Base-by-base conservation (phyloP, 2,888 invertebrate genomes). In the Drosophila planitibia region DNA sequence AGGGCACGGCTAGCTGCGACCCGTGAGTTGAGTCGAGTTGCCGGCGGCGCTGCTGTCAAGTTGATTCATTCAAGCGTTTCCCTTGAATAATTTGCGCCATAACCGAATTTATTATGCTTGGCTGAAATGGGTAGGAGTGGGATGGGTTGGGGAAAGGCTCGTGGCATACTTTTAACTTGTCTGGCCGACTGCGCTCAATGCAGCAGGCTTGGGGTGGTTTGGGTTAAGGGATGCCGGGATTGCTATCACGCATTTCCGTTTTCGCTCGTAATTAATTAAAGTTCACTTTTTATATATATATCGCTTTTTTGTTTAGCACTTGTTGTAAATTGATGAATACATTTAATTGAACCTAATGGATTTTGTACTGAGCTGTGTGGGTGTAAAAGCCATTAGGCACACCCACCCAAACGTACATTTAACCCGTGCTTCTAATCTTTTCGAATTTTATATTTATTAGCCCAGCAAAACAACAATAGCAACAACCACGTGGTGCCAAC, bases 271-370 rank as follows among this genome's bases (percentile, higher is more conserved):
- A 83, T 81, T 72, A 82, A 85, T 82, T 79, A 67, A 72, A 81
- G 73, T 85, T 83, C 66, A 55, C 9, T 74, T 72, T 79, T 75
- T 81, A 66, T 74, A 58, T 52, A 32, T 47, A 16, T 39, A 28
- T 57, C 39, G 67, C 61, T 66, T 57, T 73, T 68, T 70, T 76
- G 62, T 65, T 82, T 85, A 74, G 82, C 70, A 44, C 79, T 82
- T 76, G 69, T 76, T 75, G 90, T 87, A 81, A 86, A 86, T 86
- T 89, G 89, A 80, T 86, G 76, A 90, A 89, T 82, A 83, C 72
- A 81, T 86, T 86, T 81, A 90, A 87, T 87, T 82, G 87, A 80
- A 79, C 82, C 69, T 90, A 87, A 90, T 87, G 90, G 84, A 80
- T 89, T 85, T 77, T 59, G 72, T 64, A 67, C 57, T 68, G 37